Evolutionary conservation across 2,888 invertebrate genomes (phyloP).

Genomic region (Gandaritis pyraliata): DNA sequence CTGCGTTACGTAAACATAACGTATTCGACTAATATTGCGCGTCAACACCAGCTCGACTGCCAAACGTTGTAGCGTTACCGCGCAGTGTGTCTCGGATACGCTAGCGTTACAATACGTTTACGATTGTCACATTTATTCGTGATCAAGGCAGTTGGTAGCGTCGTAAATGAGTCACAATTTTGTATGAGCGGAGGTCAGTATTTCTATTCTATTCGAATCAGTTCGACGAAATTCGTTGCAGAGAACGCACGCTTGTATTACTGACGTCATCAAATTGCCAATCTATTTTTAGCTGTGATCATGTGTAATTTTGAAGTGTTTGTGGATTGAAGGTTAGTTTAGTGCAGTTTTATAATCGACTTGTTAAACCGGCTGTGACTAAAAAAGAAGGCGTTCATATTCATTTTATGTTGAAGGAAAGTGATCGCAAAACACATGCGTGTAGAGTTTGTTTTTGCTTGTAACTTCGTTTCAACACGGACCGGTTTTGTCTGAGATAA

Average conservation of each 20-base stretch:
- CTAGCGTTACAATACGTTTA: too few relatives aligned
- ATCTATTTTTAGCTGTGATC: constrained; percentile 14
- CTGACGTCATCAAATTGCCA: constrained; percentile 12
- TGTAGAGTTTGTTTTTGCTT: not conserved
- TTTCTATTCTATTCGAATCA: not conserved
- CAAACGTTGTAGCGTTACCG: too few relatives aligned
- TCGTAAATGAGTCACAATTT: constrained; percentile 7
- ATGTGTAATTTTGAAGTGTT: not conserved
- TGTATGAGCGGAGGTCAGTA: not conserved
- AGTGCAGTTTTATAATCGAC: not conserved
- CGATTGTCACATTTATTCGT: too few relatives aligned
- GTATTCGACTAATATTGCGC: too few relatives aligned
- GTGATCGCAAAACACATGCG: not conserved
- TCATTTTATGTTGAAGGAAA: not conserved
- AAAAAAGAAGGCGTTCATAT: too few relatives aligned
- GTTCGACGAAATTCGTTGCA: constrained; percentile 10
- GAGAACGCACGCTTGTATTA: not conserved
- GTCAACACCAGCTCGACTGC: too few relatives aligned
- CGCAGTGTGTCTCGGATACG: too few relatives aligned
- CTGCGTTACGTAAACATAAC: too few relatives aligned
- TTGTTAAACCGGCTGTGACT: too few relatives aligned
- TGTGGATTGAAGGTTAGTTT: constrained; percentile 13
- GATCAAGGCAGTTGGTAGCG: too few relatives aligned
- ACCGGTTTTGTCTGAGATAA: too few relatives aligned
- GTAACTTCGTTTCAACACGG: not conserved